phyloP scores from a whole-genome alignment of 2,888 invertebrate genomes.

The Eupeodes luniger region DNA sequence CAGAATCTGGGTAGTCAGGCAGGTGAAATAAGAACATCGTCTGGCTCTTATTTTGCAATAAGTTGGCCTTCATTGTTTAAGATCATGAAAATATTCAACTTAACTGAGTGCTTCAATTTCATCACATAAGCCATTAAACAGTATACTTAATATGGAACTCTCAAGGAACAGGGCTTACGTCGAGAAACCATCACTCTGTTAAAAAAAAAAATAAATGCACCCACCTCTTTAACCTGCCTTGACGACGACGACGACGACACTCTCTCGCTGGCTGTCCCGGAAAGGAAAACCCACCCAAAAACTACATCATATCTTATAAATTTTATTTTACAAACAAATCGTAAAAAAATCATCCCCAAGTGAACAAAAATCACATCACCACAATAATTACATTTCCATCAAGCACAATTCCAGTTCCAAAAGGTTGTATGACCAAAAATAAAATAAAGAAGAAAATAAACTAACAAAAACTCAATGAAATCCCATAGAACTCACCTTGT shows the following conservation, averaged over 20 bases:
- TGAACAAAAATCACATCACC: not conserved
- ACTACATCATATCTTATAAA: constrained; percentile 9
- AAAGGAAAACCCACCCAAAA: constrained; percentile 59
- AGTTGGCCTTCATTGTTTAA: no score
- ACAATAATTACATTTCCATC: constrained; percentile 39
- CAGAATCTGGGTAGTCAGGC: no score
- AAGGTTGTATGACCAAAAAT: constrained; percentile 38
- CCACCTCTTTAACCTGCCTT: constrained; percentile 59
- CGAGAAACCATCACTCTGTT: not conserved
- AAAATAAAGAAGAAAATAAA: constrained; percentile 30
- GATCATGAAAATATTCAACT: no score
- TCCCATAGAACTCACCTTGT: constrained; percentile 66
- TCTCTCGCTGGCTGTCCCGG: constrained; percentile 55
- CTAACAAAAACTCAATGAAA: constrained; percentile 55
- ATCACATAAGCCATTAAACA: not conserved
- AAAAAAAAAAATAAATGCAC: constrained; percentile 22
- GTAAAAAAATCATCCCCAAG: constrained; percentile 14
- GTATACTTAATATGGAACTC: not conserved
- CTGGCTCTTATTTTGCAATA: no score
- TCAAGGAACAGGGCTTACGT: constrained; percentile 40
- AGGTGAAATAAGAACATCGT: no score
- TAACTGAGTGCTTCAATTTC: no score
- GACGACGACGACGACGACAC: not conserved
- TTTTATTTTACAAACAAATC: constrained; percentile 29
- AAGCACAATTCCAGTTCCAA: constrained; percentile 39